These are phyloP conservation scores for Bos javanicus DNA, from an alignment of 2,113 vertebrate species.

Conservation along the genomic window DNA sequence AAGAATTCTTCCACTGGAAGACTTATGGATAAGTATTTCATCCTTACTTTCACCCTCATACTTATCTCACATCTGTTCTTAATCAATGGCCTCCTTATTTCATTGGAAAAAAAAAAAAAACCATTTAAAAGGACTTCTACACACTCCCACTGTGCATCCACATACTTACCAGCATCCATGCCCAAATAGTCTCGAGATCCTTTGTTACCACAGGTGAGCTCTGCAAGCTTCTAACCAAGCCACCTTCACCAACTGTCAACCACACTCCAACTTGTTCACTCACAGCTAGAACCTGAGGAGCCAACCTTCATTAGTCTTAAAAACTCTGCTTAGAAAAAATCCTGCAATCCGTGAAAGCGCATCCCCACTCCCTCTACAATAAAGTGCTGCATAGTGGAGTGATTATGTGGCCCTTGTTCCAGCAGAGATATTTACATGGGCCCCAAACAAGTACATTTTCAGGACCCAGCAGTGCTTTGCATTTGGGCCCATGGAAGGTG, in stretches of 20 bases:
- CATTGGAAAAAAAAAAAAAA: neutral
- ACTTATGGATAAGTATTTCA: neutral
- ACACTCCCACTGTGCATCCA: neutral
- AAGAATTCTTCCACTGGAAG: neutral
- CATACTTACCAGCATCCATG: neutral
- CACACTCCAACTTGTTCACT: neutral
- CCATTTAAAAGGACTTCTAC: neutral
- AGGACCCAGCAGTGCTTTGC: neutral
- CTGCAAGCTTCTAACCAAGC: neutral
- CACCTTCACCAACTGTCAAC: neutral
- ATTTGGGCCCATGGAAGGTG: neutral
- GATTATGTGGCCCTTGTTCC: neutral
- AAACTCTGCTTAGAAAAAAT: neutral
- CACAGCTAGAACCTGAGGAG: neutral
- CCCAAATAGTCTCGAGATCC: neutral
- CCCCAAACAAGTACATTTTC: neutral
- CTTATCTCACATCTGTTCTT: neutral
- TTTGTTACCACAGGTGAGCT: neutral
- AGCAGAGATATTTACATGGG: neutral
- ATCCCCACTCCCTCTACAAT: neutral
- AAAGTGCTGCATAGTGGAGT: neutral
- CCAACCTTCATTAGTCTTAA: neutral
- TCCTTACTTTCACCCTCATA: neutral
- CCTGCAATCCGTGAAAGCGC: neutral
- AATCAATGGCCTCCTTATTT: neutral